Conservation (phyloP, 2,797 vertebrate species). For the Intellagama lesueurii region DNA sequence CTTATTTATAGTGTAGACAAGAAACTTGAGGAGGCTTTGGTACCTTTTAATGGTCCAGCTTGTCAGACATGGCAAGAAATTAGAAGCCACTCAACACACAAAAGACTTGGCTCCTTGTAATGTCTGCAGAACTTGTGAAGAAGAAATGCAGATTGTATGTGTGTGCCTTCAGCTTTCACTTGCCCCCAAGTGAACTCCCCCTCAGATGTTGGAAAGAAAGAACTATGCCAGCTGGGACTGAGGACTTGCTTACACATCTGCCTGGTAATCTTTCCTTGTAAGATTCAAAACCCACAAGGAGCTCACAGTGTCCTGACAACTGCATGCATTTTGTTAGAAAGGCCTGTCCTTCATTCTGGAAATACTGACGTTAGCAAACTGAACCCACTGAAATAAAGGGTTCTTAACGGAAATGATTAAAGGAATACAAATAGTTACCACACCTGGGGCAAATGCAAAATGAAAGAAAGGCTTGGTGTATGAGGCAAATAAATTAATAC, state of each 20-base stretch:
- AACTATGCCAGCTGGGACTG: not conserved
- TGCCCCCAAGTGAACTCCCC: not conserved
- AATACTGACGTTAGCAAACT: not conserved
- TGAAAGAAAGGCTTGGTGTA: slow-evolving; percentile 9
- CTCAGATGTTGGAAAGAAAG: not conserved
- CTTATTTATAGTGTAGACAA: not conserved
- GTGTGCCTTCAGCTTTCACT: not conserved
- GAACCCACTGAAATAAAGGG: not conserved
- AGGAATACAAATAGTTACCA: slow-evolving; percentile 45
- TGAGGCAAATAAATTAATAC: slow-evolving; percentile 2
- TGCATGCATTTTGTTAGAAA: not conserved
- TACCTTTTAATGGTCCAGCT: not conserved
- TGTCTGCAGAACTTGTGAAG: not conserved
- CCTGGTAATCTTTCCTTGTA: not conserved
- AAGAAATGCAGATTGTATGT: not conserved
- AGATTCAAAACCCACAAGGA: not conserved
- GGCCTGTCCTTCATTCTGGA: no score
- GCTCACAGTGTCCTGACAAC: not conserved
- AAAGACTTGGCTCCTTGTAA: not conserved
- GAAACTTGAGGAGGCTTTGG: not conserved
- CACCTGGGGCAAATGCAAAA: not conserved
- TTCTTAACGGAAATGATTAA: not conserved
- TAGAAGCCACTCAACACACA: not conserved
- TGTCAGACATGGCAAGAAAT: not conserved
- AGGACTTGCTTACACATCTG: not conserved